A percentile compares a stretch with the other conserved stretches of the same genome.
Conservation (phyloP, 2,888 invertebrate species). For the Acrobasis repandana region DNA sequence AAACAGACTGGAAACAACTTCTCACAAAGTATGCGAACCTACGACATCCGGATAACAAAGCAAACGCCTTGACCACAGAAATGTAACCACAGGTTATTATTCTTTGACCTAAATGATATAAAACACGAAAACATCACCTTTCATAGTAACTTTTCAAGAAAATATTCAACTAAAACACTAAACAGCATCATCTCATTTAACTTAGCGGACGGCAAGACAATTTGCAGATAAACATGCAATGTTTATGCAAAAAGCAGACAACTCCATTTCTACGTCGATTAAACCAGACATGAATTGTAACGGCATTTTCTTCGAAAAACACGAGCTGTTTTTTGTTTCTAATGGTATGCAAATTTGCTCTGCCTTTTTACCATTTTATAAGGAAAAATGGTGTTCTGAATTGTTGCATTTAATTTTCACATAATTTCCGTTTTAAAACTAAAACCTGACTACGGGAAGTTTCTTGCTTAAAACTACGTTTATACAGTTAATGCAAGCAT, state of each 20-base stretch:
- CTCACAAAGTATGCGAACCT: no score
- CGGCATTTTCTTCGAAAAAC: background rate
- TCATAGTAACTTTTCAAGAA: background rate
- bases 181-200: constrained; percentile 5
- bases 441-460: no score
- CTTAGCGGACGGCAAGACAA: constrained; percentile 1
- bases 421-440: no score
- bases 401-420: background rate
- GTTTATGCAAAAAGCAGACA: constrained; percentile 8
- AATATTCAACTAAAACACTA: background rate
- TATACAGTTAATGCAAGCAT: no score
- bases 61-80: no score
- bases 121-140: background rate
- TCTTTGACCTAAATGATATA: background rate
- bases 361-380: background rate
- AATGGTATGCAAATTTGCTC: background rate
- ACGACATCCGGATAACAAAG: no score
- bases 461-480: no score
- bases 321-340: background rate
- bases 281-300: constrained; percentile 10
- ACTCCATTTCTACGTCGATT: constrained; percentile 3
- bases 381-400: background rate
- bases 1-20: no score
- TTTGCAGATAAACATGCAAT: constrained; percentile 8
- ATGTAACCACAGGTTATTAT: no score